Conservation (phyloP, 2,113 vertebrate species). For the Cyanistes caeruleus region DNA sequence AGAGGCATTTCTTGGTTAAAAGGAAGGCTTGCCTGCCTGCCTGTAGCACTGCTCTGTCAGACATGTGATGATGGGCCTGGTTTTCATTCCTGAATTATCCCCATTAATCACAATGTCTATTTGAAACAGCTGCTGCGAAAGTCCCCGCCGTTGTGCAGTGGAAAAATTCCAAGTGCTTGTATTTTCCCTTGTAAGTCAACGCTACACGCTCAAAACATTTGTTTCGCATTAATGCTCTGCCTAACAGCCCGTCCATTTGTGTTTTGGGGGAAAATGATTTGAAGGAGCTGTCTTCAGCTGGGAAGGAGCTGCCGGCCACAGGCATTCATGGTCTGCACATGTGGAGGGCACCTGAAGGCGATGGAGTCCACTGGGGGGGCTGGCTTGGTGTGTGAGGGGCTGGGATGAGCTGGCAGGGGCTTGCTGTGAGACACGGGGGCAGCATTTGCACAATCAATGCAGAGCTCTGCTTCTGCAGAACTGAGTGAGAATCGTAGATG, state of each 20-base stretch:
- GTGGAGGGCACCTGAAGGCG: constrained; percentile 19
- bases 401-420: background rate
- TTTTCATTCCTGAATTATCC: constrained; percentile 69
- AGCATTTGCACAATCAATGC: background rate
- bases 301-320: constrained; percentile 9
- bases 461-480: background rate
- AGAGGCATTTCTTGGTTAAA: constrained; percentile 7
- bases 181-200: constrained; percentile 71
- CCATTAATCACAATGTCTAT: constrained; percentile 72
- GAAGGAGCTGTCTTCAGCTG: constrained; percentile 58
- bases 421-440: background rate
- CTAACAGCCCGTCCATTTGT: constrained; percentile 55
- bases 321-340: background rate
- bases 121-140: constrained; percentile 68
- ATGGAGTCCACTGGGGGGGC: background rate
- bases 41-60: constrained; percentile 15
- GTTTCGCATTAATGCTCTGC: constrained; percentile 64
- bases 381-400: background rate
- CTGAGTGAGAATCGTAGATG: background rate
- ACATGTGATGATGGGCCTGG: constrained; percentile 60
- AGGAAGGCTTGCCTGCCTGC: background rate
- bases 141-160: constrained; percentile 58
- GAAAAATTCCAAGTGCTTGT: constrained; percentile 71
- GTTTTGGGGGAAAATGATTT: constrained; percentile 45
- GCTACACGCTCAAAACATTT: constrained; percentile 68